Evolutionary conservation across 2,888 invertebrate genomes (phyloP).

Genomic region (Vannuccia rotundouncinata): DNA sequence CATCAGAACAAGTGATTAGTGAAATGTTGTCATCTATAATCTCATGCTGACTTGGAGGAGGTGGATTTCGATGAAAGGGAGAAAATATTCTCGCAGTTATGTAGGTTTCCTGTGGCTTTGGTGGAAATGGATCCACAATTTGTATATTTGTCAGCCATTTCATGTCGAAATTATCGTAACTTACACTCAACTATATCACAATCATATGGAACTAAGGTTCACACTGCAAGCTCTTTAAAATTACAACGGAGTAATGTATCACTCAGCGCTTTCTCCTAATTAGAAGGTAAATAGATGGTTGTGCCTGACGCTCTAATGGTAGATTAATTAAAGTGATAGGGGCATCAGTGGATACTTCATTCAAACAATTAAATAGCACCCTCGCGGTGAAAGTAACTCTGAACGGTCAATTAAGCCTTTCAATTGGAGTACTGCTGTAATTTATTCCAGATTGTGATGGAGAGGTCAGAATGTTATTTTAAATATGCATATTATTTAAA

Average conservation of each 20-base stretch:
- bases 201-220: too few species aligned
- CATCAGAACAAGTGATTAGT: neutral
- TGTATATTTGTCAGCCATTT: conserved; percentile 6
- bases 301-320: neutral
- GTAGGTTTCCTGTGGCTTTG: neutral
- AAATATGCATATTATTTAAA: too few species aligned
- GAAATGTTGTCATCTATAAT: neutral
- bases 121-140: neutral
- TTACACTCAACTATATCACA: neutral
- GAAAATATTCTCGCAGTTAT: neutral
- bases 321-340: neutral
- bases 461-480: too few species aligned
- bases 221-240: neutral
- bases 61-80: neutral
- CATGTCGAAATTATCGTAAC: neutral
- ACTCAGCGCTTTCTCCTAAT: neutral
- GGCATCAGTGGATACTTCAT: neutral
- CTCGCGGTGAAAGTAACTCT: neutral
- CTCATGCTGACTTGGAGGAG: neutral
- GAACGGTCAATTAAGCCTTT: too few species aligned
- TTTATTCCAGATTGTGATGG: too few species aligned
- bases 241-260: neutral
- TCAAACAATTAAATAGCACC: neutral
- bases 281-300: neutral
- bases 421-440: too few species aligned